Percentiles rank a stretch among this genome's conserved stretches.
These are phyloP conservation scores for Pecten maximus DNA, from an alignment of 2,888 invertebrate species.

Conservation along the genomic window DNA sequence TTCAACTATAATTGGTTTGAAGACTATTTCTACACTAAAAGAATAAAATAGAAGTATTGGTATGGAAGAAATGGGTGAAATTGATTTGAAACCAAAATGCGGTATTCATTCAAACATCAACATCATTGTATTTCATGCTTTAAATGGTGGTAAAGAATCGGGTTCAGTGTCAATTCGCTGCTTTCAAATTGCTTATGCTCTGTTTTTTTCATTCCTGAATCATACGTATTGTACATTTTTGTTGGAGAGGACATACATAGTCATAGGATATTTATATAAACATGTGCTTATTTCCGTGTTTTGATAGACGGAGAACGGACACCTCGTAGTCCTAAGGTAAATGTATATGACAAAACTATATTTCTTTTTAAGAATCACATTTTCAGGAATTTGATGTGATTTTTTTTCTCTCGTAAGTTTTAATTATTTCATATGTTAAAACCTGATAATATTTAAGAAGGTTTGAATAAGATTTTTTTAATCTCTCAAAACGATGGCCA, in stretches of 20 bases:
- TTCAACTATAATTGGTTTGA: not conserved
- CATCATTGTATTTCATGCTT: not conserved
- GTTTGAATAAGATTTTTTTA: not conserved
- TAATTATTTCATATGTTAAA: not conserved
- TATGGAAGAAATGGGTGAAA: not conserved
- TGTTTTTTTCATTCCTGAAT: not conserved
- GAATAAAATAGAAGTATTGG: not conserved
- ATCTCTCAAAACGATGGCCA: not conserved
- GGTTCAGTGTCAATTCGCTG: not conserved
- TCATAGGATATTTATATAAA: not conserved
- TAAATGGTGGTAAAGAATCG: not conserved
- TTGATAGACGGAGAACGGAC: not conserved
- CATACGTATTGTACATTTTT: not conserved
- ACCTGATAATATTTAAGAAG: not conserved
- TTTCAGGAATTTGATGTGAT: too few relatives aligned
- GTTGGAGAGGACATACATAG: not conserved
- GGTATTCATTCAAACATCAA: not conserved
- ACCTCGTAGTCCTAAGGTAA: slow-evolving; percentile 26
- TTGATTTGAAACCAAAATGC: not conserved
- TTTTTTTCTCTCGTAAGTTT: not conserved
- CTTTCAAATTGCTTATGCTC: slow-evolving; percentile 15
- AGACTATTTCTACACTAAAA: not conserved
- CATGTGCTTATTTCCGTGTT: not conserved
- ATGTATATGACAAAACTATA: not conserved
- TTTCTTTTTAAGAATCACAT: too few relatives aligned